phyloP scores from a whole-genome alignment of 2,888 invertebrate species.

The Drosophila mimetica region DNA sequence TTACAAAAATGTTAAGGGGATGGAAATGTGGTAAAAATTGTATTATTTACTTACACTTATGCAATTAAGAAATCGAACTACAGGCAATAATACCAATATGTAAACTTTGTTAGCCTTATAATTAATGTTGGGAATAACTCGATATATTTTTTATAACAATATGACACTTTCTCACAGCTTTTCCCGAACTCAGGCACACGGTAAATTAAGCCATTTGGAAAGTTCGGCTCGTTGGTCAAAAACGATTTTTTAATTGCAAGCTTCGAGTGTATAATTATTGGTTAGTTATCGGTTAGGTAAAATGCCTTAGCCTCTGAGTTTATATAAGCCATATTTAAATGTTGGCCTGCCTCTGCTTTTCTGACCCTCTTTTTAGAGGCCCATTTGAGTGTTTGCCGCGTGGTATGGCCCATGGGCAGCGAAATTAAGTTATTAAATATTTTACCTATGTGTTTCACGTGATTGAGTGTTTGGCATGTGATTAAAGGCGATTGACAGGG shows the following conservation, averaged over 20 bases:
- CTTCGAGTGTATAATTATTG: slow-evolving; percentile 68
- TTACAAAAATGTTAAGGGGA: background rate
- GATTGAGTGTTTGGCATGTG: slow-evolving; percentile 37
- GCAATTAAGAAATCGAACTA: background rate
- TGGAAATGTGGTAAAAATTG: background rate
- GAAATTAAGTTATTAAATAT: slow-evolving; percentile 72
- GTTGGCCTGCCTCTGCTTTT: slow-evolving; percentile 8
- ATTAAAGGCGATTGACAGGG: slow-evolving; percentile 65
- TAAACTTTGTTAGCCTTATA: slow-evolving; percentile 6
- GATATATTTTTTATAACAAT: slow-evolving; percentile 63
- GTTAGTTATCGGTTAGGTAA: slow-evolving; percentile 68
- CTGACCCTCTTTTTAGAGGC: slow-evolving; percentile 31
- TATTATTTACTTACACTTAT: background rate
- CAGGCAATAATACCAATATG: slow-evolving; percentile 2
- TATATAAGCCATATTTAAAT: slow-evolving; percentile 73
- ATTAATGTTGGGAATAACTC: slow-evolving; percentile 10
- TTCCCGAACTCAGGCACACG: slow-evolving; percentile 1
- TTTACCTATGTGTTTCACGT: slow-evolving; percentile 16
- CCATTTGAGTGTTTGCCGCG: slow-evolving; percentile 44
- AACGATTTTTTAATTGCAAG: slow-evolving; percentile 76
- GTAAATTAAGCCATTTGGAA: slow-evolving; percentile 75
- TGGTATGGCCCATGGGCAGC: slow-evolving; percentile 70
- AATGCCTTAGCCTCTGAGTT: slow-evolving; percentile 45
- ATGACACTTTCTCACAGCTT: slow-evolving; percentile 72
- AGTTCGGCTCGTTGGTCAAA: slow-evolving; percentile 59